Evolutionary conservation across 2,797 vertebrate genomes (phyloP).

Genomic region (Odontamblyopus rebecca): DNA sequence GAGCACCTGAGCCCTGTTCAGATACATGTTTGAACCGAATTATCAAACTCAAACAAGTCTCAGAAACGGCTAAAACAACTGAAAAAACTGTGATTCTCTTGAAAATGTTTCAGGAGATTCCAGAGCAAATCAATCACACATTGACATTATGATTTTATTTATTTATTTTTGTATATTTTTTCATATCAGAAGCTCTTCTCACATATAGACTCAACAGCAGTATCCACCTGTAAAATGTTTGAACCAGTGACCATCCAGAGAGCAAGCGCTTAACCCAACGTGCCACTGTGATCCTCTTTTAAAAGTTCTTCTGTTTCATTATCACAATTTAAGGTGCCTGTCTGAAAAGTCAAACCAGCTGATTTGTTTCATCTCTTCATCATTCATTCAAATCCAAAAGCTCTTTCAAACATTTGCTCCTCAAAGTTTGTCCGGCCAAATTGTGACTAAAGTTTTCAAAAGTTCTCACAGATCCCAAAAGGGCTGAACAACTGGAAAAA

Average conservation of each 20-base stretch:
- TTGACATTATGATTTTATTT: too few relatives aligned
- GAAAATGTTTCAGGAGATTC: too few relatives aligned
- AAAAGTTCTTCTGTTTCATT: not conserved
- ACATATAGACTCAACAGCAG: not conserved
- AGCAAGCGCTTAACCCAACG: not conserved
- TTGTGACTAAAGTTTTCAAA: not conserved
- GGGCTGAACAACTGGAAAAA: too few relatives aligned
- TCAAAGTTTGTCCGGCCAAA: not conserved
- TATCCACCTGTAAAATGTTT: not conserved
- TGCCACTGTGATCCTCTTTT: not conserved
- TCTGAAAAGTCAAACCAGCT: not conserved
- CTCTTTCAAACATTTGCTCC: not conserved
- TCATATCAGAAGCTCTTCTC: too few relatives aligned
- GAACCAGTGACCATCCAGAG: not conserved
- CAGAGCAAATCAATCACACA: too few relatives aligned
- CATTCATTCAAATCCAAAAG: constrained; percentile 3
- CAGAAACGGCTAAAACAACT: too few relatives aligned
- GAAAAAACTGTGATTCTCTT: too few relatives aligned
- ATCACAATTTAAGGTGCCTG: constrained; percentile 8
- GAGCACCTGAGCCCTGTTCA: too few relatives aligned
- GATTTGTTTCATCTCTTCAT: constrained; percentile 4
- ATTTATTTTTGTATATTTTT: too few relatives aligned
- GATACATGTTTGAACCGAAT: too few relatives aligned
- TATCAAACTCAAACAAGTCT: too few relatives aligned
- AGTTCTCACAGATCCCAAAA: not conserved